Base-by-base conservation (phyloP, 1,140 invertebrate species). In the Macrosteles quadrilineatus region DNA sequence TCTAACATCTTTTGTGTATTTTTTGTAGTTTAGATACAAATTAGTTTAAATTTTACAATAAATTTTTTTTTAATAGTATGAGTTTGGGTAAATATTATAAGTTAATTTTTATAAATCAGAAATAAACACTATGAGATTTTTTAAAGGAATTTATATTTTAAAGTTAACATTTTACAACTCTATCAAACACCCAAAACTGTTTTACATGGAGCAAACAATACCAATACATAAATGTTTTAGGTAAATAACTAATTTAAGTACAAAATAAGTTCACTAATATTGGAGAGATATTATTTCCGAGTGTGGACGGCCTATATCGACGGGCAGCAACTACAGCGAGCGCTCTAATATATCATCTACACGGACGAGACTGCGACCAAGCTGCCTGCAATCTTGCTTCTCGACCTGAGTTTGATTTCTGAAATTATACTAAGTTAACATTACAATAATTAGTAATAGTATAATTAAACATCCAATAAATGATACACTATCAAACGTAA, bases 401-500 rank as follows among this genome's bases (percentile, higher is more conserved):
- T 25, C 19, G 21, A 57, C 25, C 21, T 14, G 29, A 57, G 21
- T 25, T 57, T 57, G 9, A 25, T 25, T 25, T 57, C 53, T 21
- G 53, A 66, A 40, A 66, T 27, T n/a, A 66, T 43, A 66, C 32
- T 45, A 40, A 43, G 40, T 66, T 43, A 66, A 66, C 63, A 64
- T 64, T 64, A 64, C 36, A 40, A 64, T 64, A 64, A 64, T 64
- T 64, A 32, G 36, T 64, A 59, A 59, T 64, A 64, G 23, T 62
- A 64, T 30, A 23, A 66, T 43, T 45, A 66, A 66, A 66, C 63
- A 66, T 64, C 27, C 36, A 66, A 66, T 66, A 66, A 66, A 66
- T 30, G 63, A 66, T 66, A 66, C 63, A 66, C 63, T 66, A 43
- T 43, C 36, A 66, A 66, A 66, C 63, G 63, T 66, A 66, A 66